Percentiles rank a stretch among this genome's conserved stretches.
Evolutionary conservation across 2,888 invertebrate species (phyloP).

Genomic region (Thalpophila matura): DNA sequence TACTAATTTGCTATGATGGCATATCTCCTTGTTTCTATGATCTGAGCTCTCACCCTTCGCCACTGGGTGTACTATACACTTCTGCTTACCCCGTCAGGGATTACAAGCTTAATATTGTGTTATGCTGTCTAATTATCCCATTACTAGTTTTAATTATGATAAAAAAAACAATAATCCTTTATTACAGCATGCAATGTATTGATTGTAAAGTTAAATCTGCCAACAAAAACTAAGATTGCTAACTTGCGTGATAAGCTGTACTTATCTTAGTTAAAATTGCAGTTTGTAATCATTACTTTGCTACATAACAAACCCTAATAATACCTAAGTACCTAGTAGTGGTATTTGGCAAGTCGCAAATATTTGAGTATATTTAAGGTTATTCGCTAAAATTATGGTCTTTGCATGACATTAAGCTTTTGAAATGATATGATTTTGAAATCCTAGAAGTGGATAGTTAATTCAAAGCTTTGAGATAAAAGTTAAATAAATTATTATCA

Average conservation of each 20-base stretch:
- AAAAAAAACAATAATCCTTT: not conserved
- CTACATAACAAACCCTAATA: constrained; percentile 5
- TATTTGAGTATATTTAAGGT: constrained; percentile 6
- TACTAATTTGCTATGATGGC: too few species aligned
- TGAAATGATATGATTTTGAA: not conserved
- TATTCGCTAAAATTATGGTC: constrained; percentile 5
- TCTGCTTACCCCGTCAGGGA: too few species aligned
- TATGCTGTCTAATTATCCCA: too few species aligned
- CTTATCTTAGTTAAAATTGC: constrained; percentile 1
- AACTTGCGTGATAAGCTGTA: constrained; percentile 24
- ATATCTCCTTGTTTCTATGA: too few species aligned
- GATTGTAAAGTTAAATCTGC: not conserved
- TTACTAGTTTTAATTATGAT: not conserved
- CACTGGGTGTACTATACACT: too few species aligned
- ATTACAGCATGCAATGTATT: not conserved
- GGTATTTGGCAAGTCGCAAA: constrained; percentile 3
- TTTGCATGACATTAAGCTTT: not conserved
- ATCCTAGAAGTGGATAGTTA: not conserved
- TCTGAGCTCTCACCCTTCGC: too few species aligned
- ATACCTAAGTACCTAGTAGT: not conserved
- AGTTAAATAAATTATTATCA: too few species aligned
- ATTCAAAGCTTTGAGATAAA: not conserved
- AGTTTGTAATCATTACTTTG: constrained; percentile 1
- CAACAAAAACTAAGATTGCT: constrained; percentile 14
- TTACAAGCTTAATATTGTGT: too few species aligned